These are phyloP conservation scores for Matsumurasca onukii DNA, from an alignment of 1,140 invertebrate genomes.

Conservation along the genomic window DNA sequence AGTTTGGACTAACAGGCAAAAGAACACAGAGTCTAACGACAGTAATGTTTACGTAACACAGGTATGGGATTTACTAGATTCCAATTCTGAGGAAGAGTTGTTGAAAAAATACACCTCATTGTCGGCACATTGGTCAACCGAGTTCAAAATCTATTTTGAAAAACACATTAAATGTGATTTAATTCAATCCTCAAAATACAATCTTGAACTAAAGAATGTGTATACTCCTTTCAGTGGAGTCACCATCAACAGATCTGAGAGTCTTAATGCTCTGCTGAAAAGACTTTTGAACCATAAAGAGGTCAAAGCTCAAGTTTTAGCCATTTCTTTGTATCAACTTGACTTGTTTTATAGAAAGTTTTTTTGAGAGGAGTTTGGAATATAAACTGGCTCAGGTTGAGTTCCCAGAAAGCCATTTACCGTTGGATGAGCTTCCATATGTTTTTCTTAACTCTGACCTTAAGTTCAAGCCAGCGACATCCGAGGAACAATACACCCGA, in stretches of 20 bases:
- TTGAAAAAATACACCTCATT: no score
- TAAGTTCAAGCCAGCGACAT: background rate
- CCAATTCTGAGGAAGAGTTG: no score
- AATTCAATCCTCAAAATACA: background rate
- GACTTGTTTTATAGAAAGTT: background rate
- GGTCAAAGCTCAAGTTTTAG: background rate
- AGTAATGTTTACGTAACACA: no score
- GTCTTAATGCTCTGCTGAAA: background rate
- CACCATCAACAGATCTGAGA: no score
- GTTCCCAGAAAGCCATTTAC: conserved; percentile 7
- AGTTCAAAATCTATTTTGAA: background rate
- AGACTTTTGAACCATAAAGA: background rate
- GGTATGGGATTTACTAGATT: no score
- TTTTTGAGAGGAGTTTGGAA: no score
- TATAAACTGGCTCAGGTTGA: background rate
- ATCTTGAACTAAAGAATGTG: background rate
- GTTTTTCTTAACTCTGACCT: background rate
- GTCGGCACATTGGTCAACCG: background rate
- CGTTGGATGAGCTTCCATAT: conserved; percentile 3
- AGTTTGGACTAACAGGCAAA: no score
- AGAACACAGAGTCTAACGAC: no score
- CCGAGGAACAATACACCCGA: background rate
- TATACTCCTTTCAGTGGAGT: conserved; percentile 1
- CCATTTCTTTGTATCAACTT: background rate
- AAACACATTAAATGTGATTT: background rate